phyloP scores from a whole-genome alignment of 2,797 vertebrate species.

The Monodelphis domestica region DNA sequence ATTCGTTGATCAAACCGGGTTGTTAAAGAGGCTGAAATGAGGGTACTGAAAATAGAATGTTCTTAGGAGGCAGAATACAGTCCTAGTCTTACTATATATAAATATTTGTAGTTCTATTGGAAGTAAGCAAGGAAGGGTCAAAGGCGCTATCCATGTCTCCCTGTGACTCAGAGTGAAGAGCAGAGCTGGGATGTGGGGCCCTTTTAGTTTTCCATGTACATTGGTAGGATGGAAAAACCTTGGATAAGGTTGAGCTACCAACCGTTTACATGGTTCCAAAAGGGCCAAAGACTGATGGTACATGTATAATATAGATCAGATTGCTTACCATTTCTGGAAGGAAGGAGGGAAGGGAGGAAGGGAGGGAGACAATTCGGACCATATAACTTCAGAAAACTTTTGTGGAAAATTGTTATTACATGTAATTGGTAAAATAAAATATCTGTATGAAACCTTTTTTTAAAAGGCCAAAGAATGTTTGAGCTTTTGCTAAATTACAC shows the following conservation, averaged over 20 bases:
- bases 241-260: background rate
- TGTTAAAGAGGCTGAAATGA: slow-evolving; percentile 31
- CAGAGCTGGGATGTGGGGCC: background rate
- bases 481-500: background rate
- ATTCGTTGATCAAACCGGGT: slow-evolving; percentile 1
- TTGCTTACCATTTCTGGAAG: no score
- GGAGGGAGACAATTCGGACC: no score
- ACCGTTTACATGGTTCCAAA: background rate
- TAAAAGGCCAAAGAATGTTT: background rate
- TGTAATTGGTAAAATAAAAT: no score
- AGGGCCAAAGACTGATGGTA: slow-evolving; percentile 30
- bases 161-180: slow-evolving; percentile 1
- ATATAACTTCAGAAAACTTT: no score
- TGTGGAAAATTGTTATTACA: no score
- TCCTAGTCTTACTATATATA: slow-evolving; percentile 7
- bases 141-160: slow-evolving; percentile 12
- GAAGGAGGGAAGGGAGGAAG: no score
- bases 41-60: slow-evolving; percentile 10
- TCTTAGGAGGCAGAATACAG: slow-evolving; percentile 2
- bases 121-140: background rate
- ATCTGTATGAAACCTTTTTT: no score
- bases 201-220: background rate
- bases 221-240: background rate
- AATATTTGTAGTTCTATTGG: background rate
- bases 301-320: no score